phyloP scores from a whole-genome alignment of 2,113 vertebrate genomes.

The Phoenicopterus ruber region DNA sequence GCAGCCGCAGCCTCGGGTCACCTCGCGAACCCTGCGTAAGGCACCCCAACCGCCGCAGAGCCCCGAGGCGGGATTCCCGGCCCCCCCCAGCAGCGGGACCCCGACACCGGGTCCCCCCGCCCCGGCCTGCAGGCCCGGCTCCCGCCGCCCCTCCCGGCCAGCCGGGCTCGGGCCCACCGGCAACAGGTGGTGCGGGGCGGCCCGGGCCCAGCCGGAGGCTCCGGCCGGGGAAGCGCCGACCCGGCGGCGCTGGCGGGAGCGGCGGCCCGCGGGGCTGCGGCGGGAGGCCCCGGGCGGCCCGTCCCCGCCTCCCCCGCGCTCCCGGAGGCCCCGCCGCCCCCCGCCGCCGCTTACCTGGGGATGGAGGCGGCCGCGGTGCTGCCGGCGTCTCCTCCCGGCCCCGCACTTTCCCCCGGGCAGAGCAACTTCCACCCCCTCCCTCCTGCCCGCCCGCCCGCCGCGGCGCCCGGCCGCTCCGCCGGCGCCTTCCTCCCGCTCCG shows the following conservation, averaged over 20 bases:
- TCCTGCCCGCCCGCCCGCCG: not conserved
- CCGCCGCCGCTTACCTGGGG: constrained; percentile 36
- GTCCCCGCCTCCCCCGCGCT: not conserved
- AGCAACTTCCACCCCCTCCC: not conserved
- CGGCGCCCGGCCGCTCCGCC: not conserved
- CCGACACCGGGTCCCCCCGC: not conserved
- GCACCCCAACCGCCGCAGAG: not conserved
- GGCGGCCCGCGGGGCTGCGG: not conserved
- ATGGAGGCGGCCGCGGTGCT: not conserved
- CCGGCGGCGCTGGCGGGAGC: not conserved
- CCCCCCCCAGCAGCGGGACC: not conserved
- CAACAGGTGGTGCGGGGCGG: not conserved
- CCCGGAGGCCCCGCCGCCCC: not conserved
- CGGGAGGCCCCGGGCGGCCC: not conserved
- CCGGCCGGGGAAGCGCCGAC: not conserved
- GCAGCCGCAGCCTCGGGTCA: not conserved
- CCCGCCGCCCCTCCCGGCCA: not conserved
- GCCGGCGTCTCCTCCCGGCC: not conserved
- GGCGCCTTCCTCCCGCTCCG: not conserved
- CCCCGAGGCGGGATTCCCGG: not conserved
- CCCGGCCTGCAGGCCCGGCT: not conserved
- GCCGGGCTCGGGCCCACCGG: not conserved
- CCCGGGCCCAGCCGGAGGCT: not conserved
- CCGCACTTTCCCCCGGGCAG: not conserved
- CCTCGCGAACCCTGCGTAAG: not conserved